Evolutionary conservation across 2,113 vertebrate genomes (phyloP).

Genomic region (Phalacrocorax brasilianus): DNA sequence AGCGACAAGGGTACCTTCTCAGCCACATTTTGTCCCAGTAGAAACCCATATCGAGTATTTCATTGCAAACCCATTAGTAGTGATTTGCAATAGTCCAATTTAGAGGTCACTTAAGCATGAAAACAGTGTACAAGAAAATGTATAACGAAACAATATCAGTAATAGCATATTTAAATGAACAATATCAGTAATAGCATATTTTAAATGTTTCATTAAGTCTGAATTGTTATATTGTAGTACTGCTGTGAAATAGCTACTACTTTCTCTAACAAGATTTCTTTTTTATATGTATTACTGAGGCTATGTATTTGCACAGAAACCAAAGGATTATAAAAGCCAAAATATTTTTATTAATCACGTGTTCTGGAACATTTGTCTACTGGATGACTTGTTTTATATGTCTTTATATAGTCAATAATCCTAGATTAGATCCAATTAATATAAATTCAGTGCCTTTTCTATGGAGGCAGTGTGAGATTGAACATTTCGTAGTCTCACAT

Average conservation of each 20-base stretch:
- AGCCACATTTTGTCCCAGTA: background rate
- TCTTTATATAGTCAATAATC: constrained; percentile 50
- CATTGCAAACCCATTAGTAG: constrained; percentile 65
- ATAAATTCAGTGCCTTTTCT: constrained; percentile 33
- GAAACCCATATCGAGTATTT: constrained; percentile 29
- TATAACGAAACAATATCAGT: constrained; percentile 80
- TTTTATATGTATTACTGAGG: background rate
- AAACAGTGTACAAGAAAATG: constrained; percentile 74
- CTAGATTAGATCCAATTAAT: constrained; percentile 67
- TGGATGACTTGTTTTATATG: constrained; percentile 49
- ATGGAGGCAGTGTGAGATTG: background rate
- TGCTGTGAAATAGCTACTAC: constrained; percentile 68
- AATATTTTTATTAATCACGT: constrained; percentile 53
- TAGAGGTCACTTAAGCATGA: constrained; percentile 81
- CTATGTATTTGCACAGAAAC: constrained; percentile 20
- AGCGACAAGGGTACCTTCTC: background rate
- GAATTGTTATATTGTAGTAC: constrained; percentile 70
- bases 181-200: constrained; percentile 75
- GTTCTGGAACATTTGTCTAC: constrained; percentile 43
- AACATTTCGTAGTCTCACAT: constrained; percentile 41
- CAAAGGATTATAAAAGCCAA: constrained; percentile 26
- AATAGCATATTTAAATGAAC: constrained; percentile 79
- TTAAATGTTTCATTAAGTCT: constrained; percentile 81
- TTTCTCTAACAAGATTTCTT: constrained; percentile 63
- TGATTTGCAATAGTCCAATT: constrained; percentile 77